Evolutionary conservation across 2,888 invertebrate species (phyloP), one percentile per base, ranked within the genome.

Genomic region (Saturnia japonica): DNA sequence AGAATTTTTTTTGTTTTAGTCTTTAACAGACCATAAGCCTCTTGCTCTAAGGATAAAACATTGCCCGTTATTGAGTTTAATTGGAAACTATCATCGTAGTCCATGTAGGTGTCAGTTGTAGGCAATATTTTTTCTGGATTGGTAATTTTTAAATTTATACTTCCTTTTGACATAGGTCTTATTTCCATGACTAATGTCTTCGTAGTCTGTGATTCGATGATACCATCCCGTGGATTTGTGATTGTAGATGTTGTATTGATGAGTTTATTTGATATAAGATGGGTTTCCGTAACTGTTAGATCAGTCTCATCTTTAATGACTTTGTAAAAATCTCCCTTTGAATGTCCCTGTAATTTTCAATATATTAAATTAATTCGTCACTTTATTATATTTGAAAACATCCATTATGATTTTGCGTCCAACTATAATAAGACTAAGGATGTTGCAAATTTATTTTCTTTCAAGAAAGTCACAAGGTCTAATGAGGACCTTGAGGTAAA

Each of bases 21-120:
- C 82, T 88, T 85, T 8, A 92, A 76, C 45, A 91, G 76, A 0
- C 88, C 88, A 34, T 89, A 91, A 0, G 91, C 93, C 79, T 93
- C 91, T 78, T 94, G 91, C 78, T 93, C 92, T 16, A 93, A 74
- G 0, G 93, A 85, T 43, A 92, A 73, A 3, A 89, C 83, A 71
- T 93, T 88, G 0, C 93, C 91, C 1, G 94, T 93, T 62, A 94
- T 93, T 1, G 93, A 93, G 75, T 94, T 94, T 0, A 94, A 77
- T 78, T 91, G 91, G 68, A 91, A 93, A 16, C 84, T 75, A 9
- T 90, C 87, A 68, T 84, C 80, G 47, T 82, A 86, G 7, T 85
- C 80, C 72, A 79, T 76, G 25, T 82, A 77, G 25, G 78, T 76
- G 34, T 83, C 75, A n/a, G 76, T 75, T 7, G 80, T 91, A 7